A percentile compares a stretch with the other conserved stretches of the same genome.
Evolutionary conservation across 2,113 vertebrate species (phyloP).

Genomic region (Chauna torquata): DNA sequence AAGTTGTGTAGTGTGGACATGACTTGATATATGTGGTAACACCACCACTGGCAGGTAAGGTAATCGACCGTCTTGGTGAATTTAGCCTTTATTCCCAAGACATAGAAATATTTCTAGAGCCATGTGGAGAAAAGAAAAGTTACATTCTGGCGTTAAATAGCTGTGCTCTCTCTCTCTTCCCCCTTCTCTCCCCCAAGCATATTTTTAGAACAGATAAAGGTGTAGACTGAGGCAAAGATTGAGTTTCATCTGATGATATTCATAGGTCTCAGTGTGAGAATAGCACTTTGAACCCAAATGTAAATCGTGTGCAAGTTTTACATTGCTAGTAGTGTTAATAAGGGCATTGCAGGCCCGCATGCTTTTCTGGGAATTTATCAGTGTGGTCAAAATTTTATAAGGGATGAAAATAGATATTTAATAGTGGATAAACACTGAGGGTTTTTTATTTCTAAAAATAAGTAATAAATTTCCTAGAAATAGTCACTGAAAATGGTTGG

Average conservation of each 20-base stretch:
- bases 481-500: background rate
- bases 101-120: background rate
- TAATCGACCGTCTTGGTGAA: background rate
- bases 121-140: background rate
- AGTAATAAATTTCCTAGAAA: conserved; percentile 3
- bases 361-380: background rate
- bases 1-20: background rate
- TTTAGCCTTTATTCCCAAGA: background rate
- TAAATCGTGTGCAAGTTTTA: background rate
- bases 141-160: background rate
- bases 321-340: background rate
- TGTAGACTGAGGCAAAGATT: background rate
- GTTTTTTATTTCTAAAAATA: background rate
- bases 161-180: too few species aligned
- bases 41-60: background rate
- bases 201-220: background rate
- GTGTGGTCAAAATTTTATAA: background rate
- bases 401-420: background rate
- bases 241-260: background rate
- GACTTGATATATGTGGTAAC: background rate
- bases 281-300: background rate
- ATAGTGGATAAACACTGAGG: background rate
- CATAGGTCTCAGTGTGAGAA: background rate
- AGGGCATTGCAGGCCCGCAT: background rate
- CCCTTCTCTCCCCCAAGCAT: background rate